Evolutionary conservation across 2,797 vertebrate genomes (phyloP), one percentile per base, ranked within the genome.

Genomic region (Oceanodroma leucorhoa): DNA sequence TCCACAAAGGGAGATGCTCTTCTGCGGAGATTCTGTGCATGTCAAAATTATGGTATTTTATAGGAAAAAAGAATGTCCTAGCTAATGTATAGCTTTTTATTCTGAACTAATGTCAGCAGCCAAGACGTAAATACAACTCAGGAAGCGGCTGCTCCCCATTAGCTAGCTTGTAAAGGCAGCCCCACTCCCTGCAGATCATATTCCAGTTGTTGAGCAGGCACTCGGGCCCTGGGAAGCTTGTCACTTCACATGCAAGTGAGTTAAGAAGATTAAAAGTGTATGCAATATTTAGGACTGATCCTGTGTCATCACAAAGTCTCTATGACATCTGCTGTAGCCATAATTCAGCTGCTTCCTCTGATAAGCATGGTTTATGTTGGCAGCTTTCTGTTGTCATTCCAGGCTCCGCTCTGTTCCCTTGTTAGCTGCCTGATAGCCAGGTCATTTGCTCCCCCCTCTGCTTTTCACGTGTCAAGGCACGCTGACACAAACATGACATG

Each of bases 261-360:
- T 89, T 87, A 67, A 90, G 82, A 62, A 75, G 83, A 84, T 0
- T 20, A 75, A 92, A 89, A 87, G 14, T 40, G 14, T 46, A 78
- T 85, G 78, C 54, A 93, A 73, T 83, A 85, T 83, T 95, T 94
- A 92, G 83, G 92, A 85, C 75, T 48, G 67, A 73, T 97, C 82
- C 81, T 3, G 0, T 95, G 89, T 93, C 96, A 85, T 87, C 87
- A 64, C 57, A 8, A 87, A 89, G 60, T 43, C 93, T 51, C 32
- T 46, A 40, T 71, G 93, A 82, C 90, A 94, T 93, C 70, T 96
- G 83, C 88, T 92, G 86, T n/a, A 92, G 86, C 93, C 94, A 89
- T 95, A 96, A 91, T 93, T 96, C 95, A 95, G 60, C 94, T 96
- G 95, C 93, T 96, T 96, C 96, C 95, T 94, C 93, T 75, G 95